These are phyloP conservation scores for Drosophila parabipectinata DNA, from an alignment of 1,140 invertebrate genomes.

Conservation along the genomic window DNA sequence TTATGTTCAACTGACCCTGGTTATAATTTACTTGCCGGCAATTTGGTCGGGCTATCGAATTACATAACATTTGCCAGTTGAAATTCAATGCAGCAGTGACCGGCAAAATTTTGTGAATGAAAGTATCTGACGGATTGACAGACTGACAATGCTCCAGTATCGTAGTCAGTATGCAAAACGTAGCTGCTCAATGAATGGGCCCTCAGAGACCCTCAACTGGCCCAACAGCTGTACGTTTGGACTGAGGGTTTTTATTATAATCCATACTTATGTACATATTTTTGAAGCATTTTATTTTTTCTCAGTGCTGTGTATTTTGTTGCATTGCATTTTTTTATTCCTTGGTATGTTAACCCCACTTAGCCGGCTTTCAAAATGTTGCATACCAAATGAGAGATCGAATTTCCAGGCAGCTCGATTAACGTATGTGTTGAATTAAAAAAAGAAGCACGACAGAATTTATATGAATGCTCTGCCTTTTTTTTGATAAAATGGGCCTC, in stretches of 20 bases:
- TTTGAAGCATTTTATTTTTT: neutral
- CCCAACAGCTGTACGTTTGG: slow-evolving; percentile 18
- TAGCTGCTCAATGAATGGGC: slow-evolving; percentile 41
- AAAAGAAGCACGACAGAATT: slow-evolving; percentile 32
- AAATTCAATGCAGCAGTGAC: slow-evolving; percentile 63
- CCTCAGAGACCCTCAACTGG: slow-evolving; percentile 38
- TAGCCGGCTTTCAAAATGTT: slow-evolving; percentile 65
- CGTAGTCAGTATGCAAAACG: slow-evolving; percentile 46
- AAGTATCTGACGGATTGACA: slow-evolving; percentile 51
- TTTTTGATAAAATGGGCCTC: slow-evolving; percentile 51
- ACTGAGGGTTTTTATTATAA: too few species aligned
- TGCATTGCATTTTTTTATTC: slow-evolving; percentile 27
- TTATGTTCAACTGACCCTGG: slow-evolving; percentile 7
- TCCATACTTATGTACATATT: too few species aligned
- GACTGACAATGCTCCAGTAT: slow-evolving; percentile 52
- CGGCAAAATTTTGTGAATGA: slow-evolving; percentile 23
- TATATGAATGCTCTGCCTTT: slow-evolving; percentile 70
- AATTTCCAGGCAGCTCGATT: slow-evolving; percentile 67
- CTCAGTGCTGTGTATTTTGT: slow-evolving; percentile 13
- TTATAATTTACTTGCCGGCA: slow-evolving; percentile 17
- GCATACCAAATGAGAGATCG: slow-evolving; percentile 57
- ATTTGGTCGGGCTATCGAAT: slow-evolving; percentile 62
- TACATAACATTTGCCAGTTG: slow-evolving; percentile 70
- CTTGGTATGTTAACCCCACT: slow-evolving; percentile 55
- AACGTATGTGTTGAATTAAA: slow-evolving; percentile 78